Evolutionary conservation across 2,113 vertebrate genomes (phyloP), one percentile per base, ranked within the genome.

Genomic region (Gambusia affinis): DNA sequence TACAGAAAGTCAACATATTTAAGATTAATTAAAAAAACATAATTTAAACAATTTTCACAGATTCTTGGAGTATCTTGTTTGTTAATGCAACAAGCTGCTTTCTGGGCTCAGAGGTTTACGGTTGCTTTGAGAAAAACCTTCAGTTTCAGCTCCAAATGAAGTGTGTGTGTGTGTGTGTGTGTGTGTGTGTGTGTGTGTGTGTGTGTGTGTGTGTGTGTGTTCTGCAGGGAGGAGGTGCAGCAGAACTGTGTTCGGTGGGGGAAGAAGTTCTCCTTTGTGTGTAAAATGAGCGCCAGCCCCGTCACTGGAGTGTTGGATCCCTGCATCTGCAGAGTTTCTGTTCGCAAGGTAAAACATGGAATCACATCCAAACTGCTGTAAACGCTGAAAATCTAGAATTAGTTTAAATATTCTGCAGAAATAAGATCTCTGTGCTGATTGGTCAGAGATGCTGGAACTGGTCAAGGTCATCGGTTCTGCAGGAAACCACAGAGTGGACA

Each of bases 171-270:
- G 12, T 81, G 30, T 69, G 47, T 75, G 31, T 67, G 33, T 35
- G 33, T 8, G 33, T 35, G 33, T 35, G 33, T 35, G 33, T 35
- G 35, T 35, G 35, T 37, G 10, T 37, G 35, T 37, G 10, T 11
- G 35, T 37, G 35, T 11, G 35, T n/a, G 12, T n/a, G 12, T 68
- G 8, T 68, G 15, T 81, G 30, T 69, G 47, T 75, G 31, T 67
- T 64, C 1, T 62, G 31, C 70, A 91, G 90, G 76, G 87, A 90
- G 82, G 90, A 91, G 79, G 88, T 91, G 74, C 85, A 89, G 84
- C 88, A 91, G 61, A 90, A 90, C 80, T 85, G 87, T 24, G 90
- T 91, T 3, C 83, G 85, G 65, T 91, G 90, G 90, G 75, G 70
- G 42, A 90, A 89, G 80, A 91, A 84, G 79, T 88, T 88, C 30